phyloP scores from a whole-genome alignment of 35 echinoderm and acorn worm genomes.

The Eucidaris tribuloides region DNA sequence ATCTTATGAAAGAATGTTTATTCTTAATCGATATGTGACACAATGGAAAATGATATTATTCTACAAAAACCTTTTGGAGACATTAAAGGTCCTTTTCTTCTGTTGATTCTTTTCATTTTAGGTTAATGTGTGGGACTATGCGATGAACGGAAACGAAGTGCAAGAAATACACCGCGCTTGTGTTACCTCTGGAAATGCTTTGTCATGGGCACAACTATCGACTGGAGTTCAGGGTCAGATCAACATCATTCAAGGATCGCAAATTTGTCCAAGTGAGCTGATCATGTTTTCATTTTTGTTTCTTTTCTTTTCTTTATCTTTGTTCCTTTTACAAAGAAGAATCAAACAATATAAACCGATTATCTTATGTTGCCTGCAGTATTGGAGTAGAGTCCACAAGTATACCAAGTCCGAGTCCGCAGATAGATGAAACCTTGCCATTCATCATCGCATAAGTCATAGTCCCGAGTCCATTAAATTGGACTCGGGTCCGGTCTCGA shows the following conservation, averaged over 20 bases:
- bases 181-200: constrained; percentile 28
- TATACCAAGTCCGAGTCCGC: no score
- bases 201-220: constrained; percentile 49
- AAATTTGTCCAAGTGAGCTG: no score
- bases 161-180: constrained; percentile 11
- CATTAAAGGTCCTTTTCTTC: background rate
- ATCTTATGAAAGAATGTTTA: background rate
- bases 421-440: no score
- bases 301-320: no score
- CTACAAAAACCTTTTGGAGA: background rate
- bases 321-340: no score
- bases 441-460: no score
- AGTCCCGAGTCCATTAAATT: no score
- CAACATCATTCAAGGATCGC: background rate
- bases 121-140: constrained; percentile 77
- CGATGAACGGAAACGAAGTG: constrained; percentile 50
- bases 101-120: background rate
- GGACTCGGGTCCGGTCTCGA: no score
- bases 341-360: no score
- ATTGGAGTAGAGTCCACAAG: no score
- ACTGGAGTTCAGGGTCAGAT: constrained; percentile 27
- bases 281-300: no score
- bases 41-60: background rate
- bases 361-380: no score
- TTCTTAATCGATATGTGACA: background rate